Evolutionary conservation across 2,888 invertebrate genomes (phyloP), one percentile per base, ranked within the genome.

Genomic region (Mechanitis messenoides): DNA sequence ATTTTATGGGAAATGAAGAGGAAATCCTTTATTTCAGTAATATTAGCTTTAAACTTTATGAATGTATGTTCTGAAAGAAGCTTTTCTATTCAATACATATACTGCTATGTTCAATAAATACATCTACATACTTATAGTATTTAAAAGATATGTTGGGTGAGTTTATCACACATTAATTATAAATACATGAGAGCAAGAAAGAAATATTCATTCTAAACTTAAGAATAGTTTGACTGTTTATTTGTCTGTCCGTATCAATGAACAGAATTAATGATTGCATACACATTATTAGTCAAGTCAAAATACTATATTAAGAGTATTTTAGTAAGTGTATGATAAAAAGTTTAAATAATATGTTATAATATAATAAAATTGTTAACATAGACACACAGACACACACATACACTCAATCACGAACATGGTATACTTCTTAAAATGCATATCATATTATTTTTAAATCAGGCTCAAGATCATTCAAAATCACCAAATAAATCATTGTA

Each of bases 201-300:
- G 20, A 20, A 20, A 20, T 20, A 20, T 20, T 20, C 20, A 20
- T 20, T 20, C 20, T 20, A 20, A 20, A 20, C 20, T 33, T 53
- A 9, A 9, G n/a, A 38, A 6, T 5, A 56, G 55, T 56, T 55
- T 3, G 45, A 31, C n/a, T 20, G 31, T 12, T 45, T n/a, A 20
- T 20, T 47, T 20, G 11, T 46, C 69, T 57, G 68, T 69, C 66
- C 74, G 60, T 60, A 46, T 59, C 35, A 56, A 63, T 55, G 64
- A 79, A 79, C 75, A 76, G 80, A 80, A 82, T 80, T 81, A 80
- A 75, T 70, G 78, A 77, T 74, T 71, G 71, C 72, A 63, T 47
- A 60, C 70, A 67, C 69, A 72, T 72, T 78, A 81, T 83, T 83
- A 75, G 69, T 84, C 81, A 80, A 76, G 74, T 67, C 59, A 59